Evolutionary conservation across 2,888 invertebrate genomes (phyloP), one percentile per base, ranked within the genome.

Genomic region (Eucriotettix oculatus): DNA sequence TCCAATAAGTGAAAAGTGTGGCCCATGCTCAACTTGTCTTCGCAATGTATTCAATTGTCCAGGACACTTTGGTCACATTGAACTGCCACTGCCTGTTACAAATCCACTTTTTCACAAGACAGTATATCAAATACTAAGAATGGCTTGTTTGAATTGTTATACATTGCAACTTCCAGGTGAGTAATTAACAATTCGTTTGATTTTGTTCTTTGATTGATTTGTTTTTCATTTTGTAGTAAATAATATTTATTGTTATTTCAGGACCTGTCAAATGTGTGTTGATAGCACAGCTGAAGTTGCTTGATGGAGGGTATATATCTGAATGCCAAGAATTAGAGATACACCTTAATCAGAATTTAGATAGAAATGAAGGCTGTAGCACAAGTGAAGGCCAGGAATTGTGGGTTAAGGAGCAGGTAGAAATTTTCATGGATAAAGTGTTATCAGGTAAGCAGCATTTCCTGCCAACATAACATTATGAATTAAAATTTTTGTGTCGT

Each of bases 61-160:
- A 0, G 99, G 99, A 0, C 99, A 99, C 74, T 86, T 93, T 73
- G 98, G 98, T 0, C 92, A 96, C 70, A 94, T 99, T 64, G 87
- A 89, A 65, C 76, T 99, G 1, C 90, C 92, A 0, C 74, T 96
- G 12, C 84, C 92, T 0, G 88, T 93, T 0, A 85, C 90, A 61
- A 97, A 98, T 77, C 97, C 98, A 0, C 70, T 98, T 56, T 92
- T 93, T 69, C 85, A 88, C 64, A 85, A 84, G 68, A 78, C 82
- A 42, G 76, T 96, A 16, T 81, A 79, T 60, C 79, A 77, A 1
- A 71, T 92, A 10, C 76, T 91, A 58, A 79, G 81, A 64, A 75
- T 85, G 1, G 79, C 82, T 17, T 93, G 93, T 69, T 71, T 87
- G 9, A 75, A 77, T 58, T 93, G 93, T 70, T 81, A 76, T 65